phyloP scores from a whole-genome alignment of 2,888 invertebrate genomes.

The Zaprionus obscuricornis region DNA sequence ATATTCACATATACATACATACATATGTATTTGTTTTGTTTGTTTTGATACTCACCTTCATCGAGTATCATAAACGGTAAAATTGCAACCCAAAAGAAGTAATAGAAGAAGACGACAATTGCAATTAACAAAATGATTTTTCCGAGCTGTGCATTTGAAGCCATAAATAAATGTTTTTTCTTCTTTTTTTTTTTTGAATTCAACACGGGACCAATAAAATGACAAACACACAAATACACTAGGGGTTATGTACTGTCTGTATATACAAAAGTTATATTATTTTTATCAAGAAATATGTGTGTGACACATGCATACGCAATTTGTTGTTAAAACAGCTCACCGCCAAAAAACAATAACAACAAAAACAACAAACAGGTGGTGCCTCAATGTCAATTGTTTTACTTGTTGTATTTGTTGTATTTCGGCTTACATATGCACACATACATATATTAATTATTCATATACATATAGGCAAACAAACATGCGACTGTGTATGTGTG shows the following conservation, averaged over 20 bases:
- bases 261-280: conserved; percentile 7
- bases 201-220: conserved; percentile 47
- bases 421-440: conserved; percentile 31
- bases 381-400: conserved; percentile 48
- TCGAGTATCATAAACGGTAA: conserved; percentile 88
- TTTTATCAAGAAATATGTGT: conserved; percentile 10
- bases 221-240: conserved; percentile 13
- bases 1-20: not conserved
- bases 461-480: conserved; percentile 7
- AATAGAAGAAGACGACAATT: conserved; percentile 85
- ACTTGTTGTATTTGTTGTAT: conserved; percentile 15
- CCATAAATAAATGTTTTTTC: conserved; percentile 83
- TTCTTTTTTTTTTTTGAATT: conserved; percentile 9
- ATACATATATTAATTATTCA: not conserved
- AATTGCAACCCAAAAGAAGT: conserved; percentile 87
- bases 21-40: conserved; percentile 1
- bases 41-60: conserved; percentile 83
- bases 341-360: no score
- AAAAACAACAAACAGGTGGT: conserved; percentile 51
- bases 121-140: conserved; percentile 85
- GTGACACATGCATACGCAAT: conserved; percentile 26
- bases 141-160: conserved; percentile 86
- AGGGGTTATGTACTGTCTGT: conserved; percentile 19
- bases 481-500: conserved; percentile 1
- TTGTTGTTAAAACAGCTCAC: conserved; percentile 43